Conservation (phyloP, 2,113 vertebrate genomes). For the Cervus canadensis region DNA sequence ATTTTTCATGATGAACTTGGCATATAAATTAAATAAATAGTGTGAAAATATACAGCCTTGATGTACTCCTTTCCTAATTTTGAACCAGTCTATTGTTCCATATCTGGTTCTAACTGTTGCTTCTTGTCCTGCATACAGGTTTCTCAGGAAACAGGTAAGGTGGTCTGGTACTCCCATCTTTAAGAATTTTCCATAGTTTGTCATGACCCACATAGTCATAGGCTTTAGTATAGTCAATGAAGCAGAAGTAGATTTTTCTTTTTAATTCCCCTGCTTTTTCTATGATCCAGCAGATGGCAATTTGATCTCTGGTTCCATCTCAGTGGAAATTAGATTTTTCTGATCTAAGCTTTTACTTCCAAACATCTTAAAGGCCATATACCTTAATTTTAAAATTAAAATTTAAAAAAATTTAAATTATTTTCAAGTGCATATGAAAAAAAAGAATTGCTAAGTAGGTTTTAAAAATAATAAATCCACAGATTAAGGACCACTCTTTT, state of each 20-base stretch:
- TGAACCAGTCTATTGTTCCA: background rate
- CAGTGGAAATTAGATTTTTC: conserved; percentile 44
- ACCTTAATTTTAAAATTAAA: background rate
- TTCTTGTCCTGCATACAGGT: background rate
- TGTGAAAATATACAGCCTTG: background rate
- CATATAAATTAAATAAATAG: background rate
- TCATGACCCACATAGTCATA: background rate
- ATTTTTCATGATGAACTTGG: accelerated
- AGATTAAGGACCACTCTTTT: background rate
- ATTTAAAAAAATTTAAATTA: too few relatives aligned
- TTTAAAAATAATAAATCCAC: conserved; percentile 10
- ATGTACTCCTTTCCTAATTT: background rate
- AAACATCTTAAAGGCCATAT: background rate
- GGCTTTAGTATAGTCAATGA: background rate
- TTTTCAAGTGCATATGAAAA: conserved; percentile 24
- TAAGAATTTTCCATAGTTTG: background rate
- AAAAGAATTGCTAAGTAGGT: conserved; percentile 25
- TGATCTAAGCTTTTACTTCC: conserved; percentile 29
- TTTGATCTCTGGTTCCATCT: background rate
- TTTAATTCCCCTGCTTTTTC: background rate
- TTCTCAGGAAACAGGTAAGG: background rate
- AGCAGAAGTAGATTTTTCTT: background rate
- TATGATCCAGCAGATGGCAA: background rate
- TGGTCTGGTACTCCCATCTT: background rate
- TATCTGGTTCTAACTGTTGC: background rate